These are phyloP conservation scores for Triplophysa rosa DNA, from an alignment of 2,113 vertebrate genomes.

Conservation along the genomic window DNA sequence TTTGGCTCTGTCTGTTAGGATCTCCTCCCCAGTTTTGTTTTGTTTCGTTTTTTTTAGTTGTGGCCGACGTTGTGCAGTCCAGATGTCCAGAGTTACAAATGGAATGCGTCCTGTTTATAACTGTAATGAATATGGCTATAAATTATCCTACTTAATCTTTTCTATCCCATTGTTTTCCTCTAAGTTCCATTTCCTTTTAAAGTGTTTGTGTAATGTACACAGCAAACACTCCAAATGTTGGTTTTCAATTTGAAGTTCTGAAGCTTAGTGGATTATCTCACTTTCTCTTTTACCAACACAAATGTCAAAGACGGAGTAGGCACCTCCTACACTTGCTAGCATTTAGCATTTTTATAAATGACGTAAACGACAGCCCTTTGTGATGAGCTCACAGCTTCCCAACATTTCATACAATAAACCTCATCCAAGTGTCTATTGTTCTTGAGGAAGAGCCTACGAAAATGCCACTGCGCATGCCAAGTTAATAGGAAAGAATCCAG, in stretches of 20 bases:
- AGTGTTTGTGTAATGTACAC: neutral
- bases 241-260: neutral
- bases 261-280: slow-evolving; percentile 6
- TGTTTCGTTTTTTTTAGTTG: slow-evolving; percentile 6
- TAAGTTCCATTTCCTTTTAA: slow-evolving; percentile 15
- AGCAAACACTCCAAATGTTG: neutral
- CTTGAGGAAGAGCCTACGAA: slow-evolving; percentile 13
- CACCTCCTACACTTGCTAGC: slow-evolving; percentile 40
- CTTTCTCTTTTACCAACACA: slow-evolving; percentile 32
- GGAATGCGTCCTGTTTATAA: slow-evolving; percentile 75
- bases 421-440: slow-evolving; percentile 22
- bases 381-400: slow-evolving; percentile 48
- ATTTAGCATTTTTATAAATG: slow-evolving; percentile 28
- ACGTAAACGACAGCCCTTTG: slow-evolving; percentile 35
- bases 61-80: slow-evolving; percentile 63
- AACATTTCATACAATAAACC: slow-evolving; percentile 37
- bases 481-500: slow-evolving; percentile 5
- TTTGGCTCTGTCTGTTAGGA: slow-evolving; percentile 42
- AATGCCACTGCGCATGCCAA: neutral
- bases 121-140: slow-evolving; percentile 62
- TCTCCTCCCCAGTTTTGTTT: slow-evolving; percentile 56
- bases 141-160: slow-evolving; percentile 47
- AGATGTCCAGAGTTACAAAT: slow-evolving; percentile 73
- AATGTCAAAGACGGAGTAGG: slow-evolving; percentile 49
- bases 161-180: neutral